Percentiles rank a stretch among this genome's conserved stretches.
phyloP scores from a whole-genome alignment of 2,113 vertebrate genomes.

The Rallus limicola region DNA sequence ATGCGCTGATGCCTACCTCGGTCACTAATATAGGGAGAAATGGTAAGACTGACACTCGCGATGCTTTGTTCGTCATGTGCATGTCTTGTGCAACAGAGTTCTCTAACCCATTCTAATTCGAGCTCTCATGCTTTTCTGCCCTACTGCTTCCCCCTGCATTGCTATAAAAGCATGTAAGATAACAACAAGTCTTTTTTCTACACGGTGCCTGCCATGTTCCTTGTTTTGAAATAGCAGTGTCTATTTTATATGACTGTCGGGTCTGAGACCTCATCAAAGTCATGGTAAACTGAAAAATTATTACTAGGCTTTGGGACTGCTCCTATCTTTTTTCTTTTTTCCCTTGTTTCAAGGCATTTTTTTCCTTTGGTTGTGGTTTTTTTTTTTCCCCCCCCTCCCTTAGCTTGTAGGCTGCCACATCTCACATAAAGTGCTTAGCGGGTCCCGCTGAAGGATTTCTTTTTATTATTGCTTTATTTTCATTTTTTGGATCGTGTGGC shows the following conservation, averaged over 20 bases:
- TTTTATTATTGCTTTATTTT: not conserved
- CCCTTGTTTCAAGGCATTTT: not conserved
- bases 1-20: conserved; percentile 81
- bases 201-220: conserved; percentile 77
- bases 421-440: conserved; percentile 47
- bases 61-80: conserved; percentile 80
- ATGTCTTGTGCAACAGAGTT: conserved; percentile 77
- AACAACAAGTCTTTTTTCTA: conserved; percentile 66
- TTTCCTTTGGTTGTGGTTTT: not conserved
- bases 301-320: conserved; percentile 55
- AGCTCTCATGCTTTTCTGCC: conserved; percentile 77
- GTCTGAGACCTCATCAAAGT: conserved; percentile 75
- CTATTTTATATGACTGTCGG: conserved; percentile 75
- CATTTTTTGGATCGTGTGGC: not conserved
- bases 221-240: conserved; percentile 72
- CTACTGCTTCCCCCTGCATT: conserved; percentile 80
- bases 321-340: not conserved
- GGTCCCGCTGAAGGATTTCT: conserved; percentile 28
- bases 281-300: conserved; percentile 78
- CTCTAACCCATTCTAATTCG: conserved; percentile 75
- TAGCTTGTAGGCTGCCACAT: conserved; percentile 60
- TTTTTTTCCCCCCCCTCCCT: not conserved
- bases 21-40: conserved; percentile 86
- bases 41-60: conserved; percentile 81
- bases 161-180: conserved; percentile 81